Base-by-base conservation (phyloP, 1,140 invertebrate genomes). In the Callitettix versicolor region DNA sequence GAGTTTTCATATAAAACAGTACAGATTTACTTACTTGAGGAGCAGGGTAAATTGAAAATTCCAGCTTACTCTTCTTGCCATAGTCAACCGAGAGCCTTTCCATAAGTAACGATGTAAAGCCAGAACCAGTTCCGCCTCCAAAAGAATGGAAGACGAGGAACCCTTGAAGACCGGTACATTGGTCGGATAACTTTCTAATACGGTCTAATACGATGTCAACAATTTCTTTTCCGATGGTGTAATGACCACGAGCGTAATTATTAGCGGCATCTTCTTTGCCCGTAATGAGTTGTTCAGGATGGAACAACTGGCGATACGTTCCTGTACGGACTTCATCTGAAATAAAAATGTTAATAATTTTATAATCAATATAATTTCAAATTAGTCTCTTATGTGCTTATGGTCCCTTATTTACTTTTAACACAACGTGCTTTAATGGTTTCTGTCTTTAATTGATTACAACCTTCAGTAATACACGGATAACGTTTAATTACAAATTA, bases 61-160 rank as follows among this genome's bases (percentile, higher is more conserved):
- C 87, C 34, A 92, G 73, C 69, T 91, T 92, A 24, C 85, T 86
- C 66, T 90, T 92, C 72, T 92, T 92, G 38, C 88, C 88, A 68
- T 89, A 92, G 62, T 92, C 88, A 1, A 90, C 85, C 20, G 85
- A 87, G n/a, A 92, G 75, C 54, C 86, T 74, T 72, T 92, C 88
- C 89, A 92, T 92, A 34, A 92, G 74, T 40, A 92, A 72, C 0
- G 88, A 89, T 4, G 87, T 86, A 70, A 92, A 92, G 2, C 89
- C 89, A 18, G 86, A 90, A 9, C 89, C 88, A 58, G 90, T 92
- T 40, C 89, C 89, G 53, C 89, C 89, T 40, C 89, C 89, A 69
- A 92, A 92, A 0, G 84, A 87, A 70, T 91, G 89, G 70, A 92
- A 93, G 60, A 93, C 86, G 12, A 94, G 74, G 70, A 93, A 93